Percentiles rank a stretch among this genome's conserved stretches.
Evolutionary conservation across 2,113 vertebrate genomes (phyloP).

Genomic region (Tiliqua scincoides): DNA sequence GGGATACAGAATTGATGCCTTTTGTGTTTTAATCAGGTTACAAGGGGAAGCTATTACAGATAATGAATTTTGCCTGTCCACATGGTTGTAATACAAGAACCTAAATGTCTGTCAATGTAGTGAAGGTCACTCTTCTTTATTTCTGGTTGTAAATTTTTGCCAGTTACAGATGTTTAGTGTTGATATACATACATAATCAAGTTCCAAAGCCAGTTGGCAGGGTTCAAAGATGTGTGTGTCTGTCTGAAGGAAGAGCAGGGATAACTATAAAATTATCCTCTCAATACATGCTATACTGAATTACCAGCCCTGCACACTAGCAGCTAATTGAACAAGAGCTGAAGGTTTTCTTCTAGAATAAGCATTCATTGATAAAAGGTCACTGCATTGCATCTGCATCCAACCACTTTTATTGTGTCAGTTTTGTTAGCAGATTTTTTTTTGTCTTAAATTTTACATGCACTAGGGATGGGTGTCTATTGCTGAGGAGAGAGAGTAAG

Average conservation of each 20-base stretch:
- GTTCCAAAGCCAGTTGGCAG: conserved; percentile 53
- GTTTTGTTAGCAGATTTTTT: not conserved
- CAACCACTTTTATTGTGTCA: fast-evolving
- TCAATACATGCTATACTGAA: not conserved
- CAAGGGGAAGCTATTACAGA: conserved; percentile 63
- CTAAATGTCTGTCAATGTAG: conserved; percentile 66
- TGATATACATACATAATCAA: conserved; percentile 61
- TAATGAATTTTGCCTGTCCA: conserved; percentile 74
- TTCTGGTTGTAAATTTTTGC: conserved; percentile 73
- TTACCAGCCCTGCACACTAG: not conserved
- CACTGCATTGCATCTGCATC: not conserved
- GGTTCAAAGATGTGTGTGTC: conserved; percentile 4
- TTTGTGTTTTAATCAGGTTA: conserved; percentile 67
- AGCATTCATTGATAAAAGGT: fast-evolving
- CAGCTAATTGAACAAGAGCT: not conserved
- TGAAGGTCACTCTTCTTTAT: conserved; percentile 75
- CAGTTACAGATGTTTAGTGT: conserved; percentile 68
- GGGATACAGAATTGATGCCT: conserved; percentile 52
- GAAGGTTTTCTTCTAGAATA: not conserved
- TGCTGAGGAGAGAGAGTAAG: not conserved
- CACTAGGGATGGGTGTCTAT: not conserved
- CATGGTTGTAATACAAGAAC: conserved; percentile 71
- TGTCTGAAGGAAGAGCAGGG: conserved; percentile 21
- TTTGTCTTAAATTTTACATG: not conserved
- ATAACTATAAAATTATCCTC: not conserved